Evolutionary conservation across 2,113 vertebrate genomes (phyloP).

Genomic region (Pycnonotus jocosus): DNA sequence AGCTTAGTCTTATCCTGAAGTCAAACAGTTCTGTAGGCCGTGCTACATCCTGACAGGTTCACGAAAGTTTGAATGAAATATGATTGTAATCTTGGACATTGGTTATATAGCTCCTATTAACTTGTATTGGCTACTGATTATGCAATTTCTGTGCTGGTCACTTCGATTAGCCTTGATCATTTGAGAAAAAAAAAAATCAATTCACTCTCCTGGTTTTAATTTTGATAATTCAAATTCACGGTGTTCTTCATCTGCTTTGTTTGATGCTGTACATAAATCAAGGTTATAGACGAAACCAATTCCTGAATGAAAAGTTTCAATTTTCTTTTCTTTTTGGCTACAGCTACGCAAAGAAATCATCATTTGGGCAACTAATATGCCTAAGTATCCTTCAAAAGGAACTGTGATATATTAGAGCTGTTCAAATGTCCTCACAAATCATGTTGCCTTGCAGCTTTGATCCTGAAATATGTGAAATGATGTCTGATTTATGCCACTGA

Average conservation of each 20-base stretch:
- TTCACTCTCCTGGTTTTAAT: conserved; percentile 59
- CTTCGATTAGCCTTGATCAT: conserved; percentile 46
- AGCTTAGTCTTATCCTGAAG: not conserved
- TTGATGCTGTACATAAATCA: conserved; percentile 65
- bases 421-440: conserved; percentile 74
- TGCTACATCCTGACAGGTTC: not conserved
- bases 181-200: conserved; percentile 19
- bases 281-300: conserved; percentile 48
- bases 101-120: conserved; percentile 13
- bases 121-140: conserved; percentile 13
- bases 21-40: not conserved
- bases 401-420: conserved; percentile 71
- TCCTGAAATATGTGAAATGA: conserved; percentile 76
- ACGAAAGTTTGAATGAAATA: conserved; percentile 24
- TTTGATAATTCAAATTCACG: conserved; percentile 55
- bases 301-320: conserved; percentile 55
- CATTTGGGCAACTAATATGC: conserved; percentile 76
- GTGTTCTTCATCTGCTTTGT: conserved; percentile 52
- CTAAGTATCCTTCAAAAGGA: conserved; percentile 74
- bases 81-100: not conserved
- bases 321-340: conserved; percentile 67
- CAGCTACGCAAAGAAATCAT: conserved; percentile 66
- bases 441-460: conserved; percentile 74
- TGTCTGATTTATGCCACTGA: conserved; percentile 75
- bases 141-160: conserved; percentile 31